phyloP scores from a whole-genome alignment of 2,113 vertebrate species.

The Austrofundulus limnaeus region DNA sequence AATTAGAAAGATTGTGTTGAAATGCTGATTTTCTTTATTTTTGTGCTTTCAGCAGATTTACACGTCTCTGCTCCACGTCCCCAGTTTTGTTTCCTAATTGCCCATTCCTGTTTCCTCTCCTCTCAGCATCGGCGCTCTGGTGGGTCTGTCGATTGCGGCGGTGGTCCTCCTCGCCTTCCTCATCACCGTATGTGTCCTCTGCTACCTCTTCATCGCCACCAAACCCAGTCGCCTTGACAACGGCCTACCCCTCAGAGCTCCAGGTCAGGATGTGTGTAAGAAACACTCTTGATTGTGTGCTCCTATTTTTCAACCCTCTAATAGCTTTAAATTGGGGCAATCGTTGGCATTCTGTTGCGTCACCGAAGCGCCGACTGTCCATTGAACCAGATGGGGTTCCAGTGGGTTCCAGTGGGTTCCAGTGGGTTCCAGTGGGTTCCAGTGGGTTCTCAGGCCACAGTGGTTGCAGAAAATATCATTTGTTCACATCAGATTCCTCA shows the following conservation, averaged over 20 bases:
- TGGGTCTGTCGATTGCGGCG: constrained; percentile 89
- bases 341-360: not conserved
- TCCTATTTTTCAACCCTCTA: not conserved
- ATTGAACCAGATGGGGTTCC: not conserved
- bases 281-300: not conserved
- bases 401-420: not conserved
- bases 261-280: constrained; percentile 75
- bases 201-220: constrained; percentile 90
- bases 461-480: not conserved
- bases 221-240: constrained; percentile 89
- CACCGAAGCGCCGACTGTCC: not conserved
- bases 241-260: constrained; percentile 82
- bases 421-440: too few relatives aligned
- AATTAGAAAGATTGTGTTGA: too few relatives aligned
- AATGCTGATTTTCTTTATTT: not conserved
- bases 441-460: not conserved
- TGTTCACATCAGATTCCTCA: not conserved
- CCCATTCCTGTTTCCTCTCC: not conserved
- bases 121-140: constrained; percentile 86
- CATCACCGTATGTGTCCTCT: constrained; percentile 90
- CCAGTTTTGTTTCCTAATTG: not conserved
- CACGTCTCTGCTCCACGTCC: too few relatives aligned
- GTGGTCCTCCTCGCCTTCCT: constrained; percentile 90
- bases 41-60: not conserved
- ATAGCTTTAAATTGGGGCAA: not conserved